Conservation (phyloP, 2,113 vertebrate genomes). For the Astatotilapia flaviijosephi region DNA sequence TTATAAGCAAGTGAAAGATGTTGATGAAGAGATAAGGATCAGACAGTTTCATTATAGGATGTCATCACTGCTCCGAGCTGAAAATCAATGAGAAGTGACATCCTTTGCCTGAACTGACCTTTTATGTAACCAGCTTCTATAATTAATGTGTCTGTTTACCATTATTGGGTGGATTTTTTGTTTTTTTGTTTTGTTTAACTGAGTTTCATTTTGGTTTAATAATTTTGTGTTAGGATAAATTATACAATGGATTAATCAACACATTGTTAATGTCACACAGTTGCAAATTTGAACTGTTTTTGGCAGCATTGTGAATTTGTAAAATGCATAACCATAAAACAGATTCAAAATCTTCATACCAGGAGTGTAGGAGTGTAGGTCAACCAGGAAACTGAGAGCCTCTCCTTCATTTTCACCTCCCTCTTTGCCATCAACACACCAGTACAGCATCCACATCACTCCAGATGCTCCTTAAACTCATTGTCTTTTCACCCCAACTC, state of each 20-base stretch:
- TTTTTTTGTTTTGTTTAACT: neutral
- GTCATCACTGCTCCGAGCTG: neutral
- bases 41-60: neutral
- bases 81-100: neutral
- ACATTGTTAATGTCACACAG: neutral
- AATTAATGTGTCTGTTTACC: neutral
- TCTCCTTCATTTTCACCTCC: neutral
- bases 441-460: neutral
- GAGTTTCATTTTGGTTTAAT: neutral
- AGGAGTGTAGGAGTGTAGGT: neutral
- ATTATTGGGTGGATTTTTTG: neutral
- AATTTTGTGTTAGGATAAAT: neutral
- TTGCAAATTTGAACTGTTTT: neutral
- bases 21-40: neutral
- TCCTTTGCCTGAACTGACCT: neutral
- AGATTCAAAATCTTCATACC: neutral
- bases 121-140: neutral
- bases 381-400: neutral
- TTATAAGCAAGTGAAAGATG: neutral
- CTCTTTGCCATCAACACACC: neutral
- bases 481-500: neutral
- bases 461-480: neutral
- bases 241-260: neutral
- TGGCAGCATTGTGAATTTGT: neutral
- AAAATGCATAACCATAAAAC: neutral